Evolutionary conservation across 2,888 invertebrate species (phyloP).

Genomic region (Monoplex corrugatus): DNA sequence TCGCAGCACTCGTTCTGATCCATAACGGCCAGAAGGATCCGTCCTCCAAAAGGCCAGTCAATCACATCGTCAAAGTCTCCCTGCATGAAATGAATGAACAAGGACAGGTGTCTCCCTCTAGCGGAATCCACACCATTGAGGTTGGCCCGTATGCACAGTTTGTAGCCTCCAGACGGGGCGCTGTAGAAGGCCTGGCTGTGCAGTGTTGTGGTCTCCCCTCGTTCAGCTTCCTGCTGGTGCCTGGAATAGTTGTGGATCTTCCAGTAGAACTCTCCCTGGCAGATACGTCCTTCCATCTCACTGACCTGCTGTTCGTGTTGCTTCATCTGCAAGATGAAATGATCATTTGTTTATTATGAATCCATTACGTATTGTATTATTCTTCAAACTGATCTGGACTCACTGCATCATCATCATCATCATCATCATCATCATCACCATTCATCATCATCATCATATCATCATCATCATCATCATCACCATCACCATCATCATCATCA

Average conservation of each 20-base stretch:
- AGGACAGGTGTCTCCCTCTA: conserved; percentile 85
- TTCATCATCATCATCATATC: not conserved
- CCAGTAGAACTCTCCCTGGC: conserved; percentile 92
- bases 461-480: not conserved
- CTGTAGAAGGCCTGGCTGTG: conserved; percentile 95
- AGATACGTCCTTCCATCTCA: conserved; percentile 68
- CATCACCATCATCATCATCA: not conserved
- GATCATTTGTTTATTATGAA: too few species aligned
- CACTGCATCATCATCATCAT: not conserved
- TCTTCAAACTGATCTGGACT: not conserved
- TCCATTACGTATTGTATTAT: too few species aligned
- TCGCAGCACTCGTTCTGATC: conserved; percentile 83
- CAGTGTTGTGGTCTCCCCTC: conserved; percentile 84
- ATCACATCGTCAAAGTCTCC: conserved; percentile 92
- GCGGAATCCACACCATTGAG: conserved; percentile 83
- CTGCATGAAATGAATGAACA: conserved; percentile 93
- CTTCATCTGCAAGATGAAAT: not conserved
- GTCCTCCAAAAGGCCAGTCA: conserved; percentile 94
- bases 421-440: not conserved
- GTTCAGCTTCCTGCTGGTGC: conserved; percentile 69
- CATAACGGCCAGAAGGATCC: conserved; percentile 87
- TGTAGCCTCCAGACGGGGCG: conserved; percentile 90
- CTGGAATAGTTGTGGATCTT: conserved; percentile 78
- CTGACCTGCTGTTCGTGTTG: conserved; percentile 63
- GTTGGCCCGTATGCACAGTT: conserved; percentile 80